Evolutionary conservation across 2,797 vertebrate species (phyloP).

Genomic region (Oryzias dopingdopingensis): DNA sequence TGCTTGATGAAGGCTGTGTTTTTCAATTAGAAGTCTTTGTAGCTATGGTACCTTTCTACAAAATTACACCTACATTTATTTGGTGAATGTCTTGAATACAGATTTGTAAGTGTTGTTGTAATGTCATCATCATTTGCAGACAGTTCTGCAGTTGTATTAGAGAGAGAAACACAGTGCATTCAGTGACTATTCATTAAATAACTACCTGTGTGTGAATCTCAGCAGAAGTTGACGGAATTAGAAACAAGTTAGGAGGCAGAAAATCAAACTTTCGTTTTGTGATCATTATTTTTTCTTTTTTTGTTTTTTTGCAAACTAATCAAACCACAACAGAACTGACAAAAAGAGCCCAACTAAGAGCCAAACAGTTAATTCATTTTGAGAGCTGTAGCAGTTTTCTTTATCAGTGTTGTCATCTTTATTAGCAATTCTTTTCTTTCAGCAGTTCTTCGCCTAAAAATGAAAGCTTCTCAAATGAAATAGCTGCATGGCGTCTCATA

Average conservation of each 20-base stretch:
- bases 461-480: constrained; percentile 34
- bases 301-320: constrained; percentile 15
- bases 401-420: constrained; percentile 13
- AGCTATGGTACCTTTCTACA: too few relatives aligned
- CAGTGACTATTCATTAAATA: constrained; percentile 5
- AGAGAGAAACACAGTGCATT: not conserved
- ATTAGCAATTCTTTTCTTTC: constrained; percentile 11
- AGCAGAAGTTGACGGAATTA: not conserved
- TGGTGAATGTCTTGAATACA: too few relatives aligned
- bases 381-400: constrained; percentile 6
- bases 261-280: constrained; percentile 1
- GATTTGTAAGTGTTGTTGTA: not conserved
- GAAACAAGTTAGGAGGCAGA: constrained; percentile 1
- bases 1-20: too few relatives aligned
- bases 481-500: constrained; percentile 34
- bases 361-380: constrained; percentile 18
- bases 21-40: too few relatives aligned
- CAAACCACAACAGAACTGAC: constrained; percentile 6
- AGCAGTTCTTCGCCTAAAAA: constrained; percentile 5
- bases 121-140: not conserved
- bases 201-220: not conserved
- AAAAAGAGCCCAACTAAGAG: constrained; percentile 17
- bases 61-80: too few relatives aligned
- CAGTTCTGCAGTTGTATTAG: not conserved
- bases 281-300: not conserved